Base-by-base conservation (phyloP, 1,140 invertebrate species). In the Chironomus striatipennis region DNA sequence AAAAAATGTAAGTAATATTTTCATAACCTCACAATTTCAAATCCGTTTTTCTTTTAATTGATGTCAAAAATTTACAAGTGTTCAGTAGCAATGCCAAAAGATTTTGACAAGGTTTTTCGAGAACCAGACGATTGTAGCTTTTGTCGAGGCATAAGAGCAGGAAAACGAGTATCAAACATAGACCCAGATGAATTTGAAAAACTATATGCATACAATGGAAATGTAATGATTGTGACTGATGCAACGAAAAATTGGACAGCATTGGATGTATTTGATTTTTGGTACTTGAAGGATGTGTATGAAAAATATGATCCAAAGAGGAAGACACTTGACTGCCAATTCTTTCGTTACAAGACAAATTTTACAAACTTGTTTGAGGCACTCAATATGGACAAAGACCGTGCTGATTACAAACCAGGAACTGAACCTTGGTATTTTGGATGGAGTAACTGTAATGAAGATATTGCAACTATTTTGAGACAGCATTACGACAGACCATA, bases 391-490 rank as follows among this genome's bases (percentile, higher is more conserved):
- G 87, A 88, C 42, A 80, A 83, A 12, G 83, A 86, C 24, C 84
- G 94, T 74, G 89, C 92, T 0, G 81, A 87, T 20, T 80, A 91
- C 21, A 80, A 84, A n/a, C 17, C 64, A 0, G 88, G 88, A 0
- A 85, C 88, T 67, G 80, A 86, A 24, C 88, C 90, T 0, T 95
- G 93, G 93, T 95, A 97, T 81, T 90, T 97, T 76, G 95, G 95
- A 42, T 97, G 95, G 95, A 97, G 94, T 79, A 97, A 96, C 77
- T 97, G 95, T 79, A 90, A 96, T 80, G 88, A 91, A 12, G 86
- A 87, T 72, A 91, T 91, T 34, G 90, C 91, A 0, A 86, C 88
- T 77, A 84, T 89, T 47, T 84, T 98, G 21, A 84, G 95, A 24
- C 78, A 89, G 75, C 93, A 95, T 80, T 98, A 98, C 80, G 81